These are phyloP conservation scores for Psittacara wagleri DNA, from an alignment of 2,113 vertebrate species.

Conservation along the genomic window DNA sequence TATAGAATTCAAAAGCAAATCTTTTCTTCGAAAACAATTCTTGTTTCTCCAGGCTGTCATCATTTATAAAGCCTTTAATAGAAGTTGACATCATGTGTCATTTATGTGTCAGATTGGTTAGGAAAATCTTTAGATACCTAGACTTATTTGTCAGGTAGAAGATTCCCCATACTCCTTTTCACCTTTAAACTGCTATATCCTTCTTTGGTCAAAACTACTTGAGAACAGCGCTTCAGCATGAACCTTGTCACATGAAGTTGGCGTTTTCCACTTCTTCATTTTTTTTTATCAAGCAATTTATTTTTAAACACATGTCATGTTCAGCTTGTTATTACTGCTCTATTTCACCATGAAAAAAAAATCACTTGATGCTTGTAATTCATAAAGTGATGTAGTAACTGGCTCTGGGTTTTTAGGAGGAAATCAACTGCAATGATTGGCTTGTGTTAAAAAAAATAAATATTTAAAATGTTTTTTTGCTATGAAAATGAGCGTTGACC, in stretches of 20 bases:
- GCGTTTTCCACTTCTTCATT: not conserved
- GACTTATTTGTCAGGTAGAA: conserved; percentile 71
- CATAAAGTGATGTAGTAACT: not conserved
- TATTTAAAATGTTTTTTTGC: not conserved
- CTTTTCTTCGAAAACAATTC: conserved; percentile 55
- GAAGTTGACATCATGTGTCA: conserved; percentile 68
- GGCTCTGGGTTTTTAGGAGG: not conserved
- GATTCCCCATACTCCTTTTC: conserved; percentile 46
- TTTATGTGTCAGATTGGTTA: conserved; percentile 70
- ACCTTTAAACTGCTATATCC: conserved; percentile 44
- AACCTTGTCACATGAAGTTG: conserved; percentile 1
- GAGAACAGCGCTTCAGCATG: not conserved
- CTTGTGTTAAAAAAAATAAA: not conserved
- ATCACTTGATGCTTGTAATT: conserved; percentile 17
- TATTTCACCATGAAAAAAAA: conserved; percentile 55
- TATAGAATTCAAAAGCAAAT: conserved; percentile 31
- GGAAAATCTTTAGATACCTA: conserved; percentile 68
- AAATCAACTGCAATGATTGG: not conserved
- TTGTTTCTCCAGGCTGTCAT: conserved; percentile 66
- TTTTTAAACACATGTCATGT: conserved; percentile 74
- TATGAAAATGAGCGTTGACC: not conserved
- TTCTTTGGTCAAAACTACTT: conserved; percentile 39
- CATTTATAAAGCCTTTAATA: conserved; percentile 69
- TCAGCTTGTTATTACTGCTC: conserved; percentile 67
- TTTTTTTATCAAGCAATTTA: conserved; percentile 61